These are phyloP conservation scores for Melinaea marsaeus DNA, from an alignment of 2,888 invertebrate species.

Conservation along the genomic window DNA sequence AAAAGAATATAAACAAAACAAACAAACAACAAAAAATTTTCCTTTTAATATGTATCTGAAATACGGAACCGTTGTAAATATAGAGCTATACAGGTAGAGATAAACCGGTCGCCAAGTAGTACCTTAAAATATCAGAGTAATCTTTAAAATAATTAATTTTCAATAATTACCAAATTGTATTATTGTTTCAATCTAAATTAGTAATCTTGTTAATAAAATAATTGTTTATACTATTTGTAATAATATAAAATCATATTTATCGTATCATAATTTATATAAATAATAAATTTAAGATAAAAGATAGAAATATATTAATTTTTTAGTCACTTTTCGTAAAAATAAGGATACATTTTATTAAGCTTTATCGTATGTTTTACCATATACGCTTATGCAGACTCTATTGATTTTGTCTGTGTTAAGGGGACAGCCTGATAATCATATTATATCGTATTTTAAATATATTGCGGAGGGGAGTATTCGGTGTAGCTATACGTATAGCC, in stretches of 20 bases:
- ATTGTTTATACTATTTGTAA: too few species aligned
- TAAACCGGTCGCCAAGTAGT: constrained; percentile 43
- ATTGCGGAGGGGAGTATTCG: constrained; percentile 52
- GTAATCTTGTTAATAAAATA: too few species aligned
- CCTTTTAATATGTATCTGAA: constrained; percentile 44
- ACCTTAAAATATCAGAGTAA: constrained; percentile 41
- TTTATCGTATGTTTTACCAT: constrained; percentile 56
- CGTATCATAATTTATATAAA: too few species aligned
- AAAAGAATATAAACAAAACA: neutral
- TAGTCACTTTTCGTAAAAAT: too few species aligned
- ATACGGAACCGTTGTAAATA: constrained; percentile 61
- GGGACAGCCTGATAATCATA: constrained; percentile 73
- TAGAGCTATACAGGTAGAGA: constrained; percentile 48
- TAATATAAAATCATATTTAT: too few species aligned
- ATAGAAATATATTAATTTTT: too few species aligned
- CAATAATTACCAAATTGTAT: neutral
- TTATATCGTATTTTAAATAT: constrained; percentile 74
- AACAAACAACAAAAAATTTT: constrained; percentile 15
- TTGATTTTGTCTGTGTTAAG: constrained; percentile 78
- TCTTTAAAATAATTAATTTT: constrained; percentile 11
- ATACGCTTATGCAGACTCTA: constrained; percentile 69
- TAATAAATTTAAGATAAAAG: too few species aligned
- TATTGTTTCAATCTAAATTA: neutral
- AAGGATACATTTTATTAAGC: constrained; percentile 7
- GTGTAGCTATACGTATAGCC: constrained; percentile 36